phyloP scores from a whole-genome alignment of 2,113 vertebrate genomes.

The Leptobrachium leishanense region DNA sequence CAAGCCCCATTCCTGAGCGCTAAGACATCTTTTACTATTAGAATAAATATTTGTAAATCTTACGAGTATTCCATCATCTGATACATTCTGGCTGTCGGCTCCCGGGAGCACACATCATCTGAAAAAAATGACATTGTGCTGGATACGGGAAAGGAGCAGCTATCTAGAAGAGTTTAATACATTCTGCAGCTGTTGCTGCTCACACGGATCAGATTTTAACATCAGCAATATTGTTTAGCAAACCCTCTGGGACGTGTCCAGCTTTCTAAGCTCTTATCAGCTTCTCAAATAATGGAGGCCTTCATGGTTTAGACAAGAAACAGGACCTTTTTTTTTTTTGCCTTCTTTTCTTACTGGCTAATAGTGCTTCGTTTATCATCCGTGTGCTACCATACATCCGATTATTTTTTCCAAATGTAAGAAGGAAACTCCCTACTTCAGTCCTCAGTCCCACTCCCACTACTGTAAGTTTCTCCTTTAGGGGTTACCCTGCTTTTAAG shows the following conservation, averaged over 20 bases:
- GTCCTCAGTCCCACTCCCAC: too few species aligned
- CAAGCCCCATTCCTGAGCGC: slow-evolving; percentile 13
- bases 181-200: not conserved
- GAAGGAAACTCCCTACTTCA: too few species aligned
- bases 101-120: slow-evolving; percentile 28
- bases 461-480: too few species aligned
- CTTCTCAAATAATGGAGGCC: too few species aligned
- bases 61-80: slow-evolving; percentile 25
- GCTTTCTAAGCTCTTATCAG: too few species aligned
- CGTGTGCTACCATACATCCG: too few species aligned
- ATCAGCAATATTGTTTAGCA: not conserved
- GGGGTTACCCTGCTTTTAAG: too few species aligned
- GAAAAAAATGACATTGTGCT: slow-evolving; percentile 25
- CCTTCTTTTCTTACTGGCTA: too few species aligned
- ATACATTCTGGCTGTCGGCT: slow-evolving; percentile 16
- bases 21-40: slow-evolving; percentile 30
- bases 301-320: too few species aligned
- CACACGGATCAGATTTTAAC: not conserved
- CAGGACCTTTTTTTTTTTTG: too few species aligned
- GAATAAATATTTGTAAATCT: slow-evolving; percentile 44
- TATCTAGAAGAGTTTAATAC: not conserved
- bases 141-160: not conserved
- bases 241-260: not conserved
- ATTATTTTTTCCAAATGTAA: too few species aligned
- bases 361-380: too few species aligned